A percentile compares a stretch with the other conserved stretches of the same genome.
Evolutionary conservation across 2,888 invertebrate genomes (phyloP).

Genomic region (Uloborus plumipes): DNA sequence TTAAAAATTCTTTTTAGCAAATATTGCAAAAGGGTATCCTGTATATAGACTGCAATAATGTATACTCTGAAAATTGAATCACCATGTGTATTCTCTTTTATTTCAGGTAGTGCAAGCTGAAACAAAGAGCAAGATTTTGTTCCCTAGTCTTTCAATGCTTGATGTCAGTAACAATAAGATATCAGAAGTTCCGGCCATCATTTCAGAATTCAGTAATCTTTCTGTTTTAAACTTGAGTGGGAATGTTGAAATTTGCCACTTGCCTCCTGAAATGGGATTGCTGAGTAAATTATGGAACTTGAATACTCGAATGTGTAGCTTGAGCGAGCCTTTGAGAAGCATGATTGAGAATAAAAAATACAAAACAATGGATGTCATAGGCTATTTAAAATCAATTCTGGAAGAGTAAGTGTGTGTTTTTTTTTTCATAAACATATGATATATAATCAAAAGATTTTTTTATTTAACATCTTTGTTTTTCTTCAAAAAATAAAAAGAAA

Average conservation of each 20-base stretch:
- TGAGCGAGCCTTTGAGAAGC: slow-evolving; percentile 88
- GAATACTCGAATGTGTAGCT: slow-evolving; percentile 88
- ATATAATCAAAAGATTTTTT: neutral
- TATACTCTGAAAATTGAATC: no score
- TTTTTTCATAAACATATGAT: neutral
- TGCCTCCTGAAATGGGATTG: slow-evolving; percentile 96
- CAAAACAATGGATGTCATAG: slow-evolving; percentile 93
- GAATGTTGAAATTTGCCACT: slow-evolving; percentile 85
- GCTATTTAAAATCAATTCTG: slow-evolving; percentile 84
- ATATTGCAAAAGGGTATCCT: no score
- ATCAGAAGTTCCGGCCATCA: slow-evolving; percentile 83
- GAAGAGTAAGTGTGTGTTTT: slow-evolving; percentile 73
- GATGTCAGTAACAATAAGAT: slow-evolving; percentile 92
- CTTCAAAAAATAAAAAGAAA: no score
- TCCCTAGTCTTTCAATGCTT: slow-evolving; percentile 93
- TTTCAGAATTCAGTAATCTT: slow-evolving; percentile 87
- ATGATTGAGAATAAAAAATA: slow-evolving; percentile 93
- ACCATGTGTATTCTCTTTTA: neutral
- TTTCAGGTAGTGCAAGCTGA: slow-evolving; percentile 43
- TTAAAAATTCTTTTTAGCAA: no score
- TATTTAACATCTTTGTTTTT: neutral
- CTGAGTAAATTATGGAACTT: slow-evolving; percentile 96
- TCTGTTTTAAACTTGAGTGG: slow-evolving; percentile 95
- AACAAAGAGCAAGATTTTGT: slow-evolving; percentile 76
- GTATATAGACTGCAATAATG: no score